Conservation (phyloP, 1,140 invertebrate species). For the Ganaspis sp. region DNA sequence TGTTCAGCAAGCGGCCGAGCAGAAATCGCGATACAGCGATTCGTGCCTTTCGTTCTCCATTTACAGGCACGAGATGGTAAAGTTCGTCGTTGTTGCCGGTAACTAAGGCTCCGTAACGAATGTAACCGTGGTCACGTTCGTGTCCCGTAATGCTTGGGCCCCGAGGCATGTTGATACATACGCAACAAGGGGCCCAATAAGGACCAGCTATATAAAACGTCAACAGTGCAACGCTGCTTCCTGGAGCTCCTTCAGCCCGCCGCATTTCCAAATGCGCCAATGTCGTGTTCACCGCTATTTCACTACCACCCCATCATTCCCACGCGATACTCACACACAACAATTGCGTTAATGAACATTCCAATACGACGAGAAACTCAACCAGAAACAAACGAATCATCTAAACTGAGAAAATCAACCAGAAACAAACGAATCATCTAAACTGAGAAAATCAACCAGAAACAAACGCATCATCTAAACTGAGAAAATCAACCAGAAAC, state of each 20-base stretch:
- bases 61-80: conserved; percentile 57
- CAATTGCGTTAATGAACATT: not conserved
- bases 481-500: too few species aligned
- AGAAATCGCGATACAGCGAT: conserved; percentile 35
- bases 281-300: conserved; percentile 20
- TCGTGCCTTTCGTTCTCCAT: conserved; percentile 49
- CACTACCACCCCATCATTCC: not conserved
- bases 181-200: conserved; percentile 30
- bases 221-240: not conserved
- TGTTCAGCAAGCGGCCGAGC: conserved; percentile 45
- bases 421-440: too few species aligned
- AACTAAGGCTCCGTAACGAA: conserved; percentile 51
- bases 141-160: conserved; percentile 16
- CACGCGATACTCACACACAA: not conserved
- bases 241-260: not conserved
- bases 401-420: too few species aligned
- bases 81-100: conserved; percentile 49
- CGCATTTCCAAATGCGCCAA: not conserved
- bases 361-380: not conserved
- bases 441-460: too few species aligned
- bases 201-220: not conserved
- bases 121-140: conserved; percentile 47
- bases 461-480: too few species aligned
- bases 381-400: not conserved
- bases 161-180: conserved; percentile 28